Percentiles rank a stretch among this genome's conserved stretches.
phyloP scores from a whole-genome alignment of 1,140 invertebrate genomes.

The Vanessa atalanta region DNA sequence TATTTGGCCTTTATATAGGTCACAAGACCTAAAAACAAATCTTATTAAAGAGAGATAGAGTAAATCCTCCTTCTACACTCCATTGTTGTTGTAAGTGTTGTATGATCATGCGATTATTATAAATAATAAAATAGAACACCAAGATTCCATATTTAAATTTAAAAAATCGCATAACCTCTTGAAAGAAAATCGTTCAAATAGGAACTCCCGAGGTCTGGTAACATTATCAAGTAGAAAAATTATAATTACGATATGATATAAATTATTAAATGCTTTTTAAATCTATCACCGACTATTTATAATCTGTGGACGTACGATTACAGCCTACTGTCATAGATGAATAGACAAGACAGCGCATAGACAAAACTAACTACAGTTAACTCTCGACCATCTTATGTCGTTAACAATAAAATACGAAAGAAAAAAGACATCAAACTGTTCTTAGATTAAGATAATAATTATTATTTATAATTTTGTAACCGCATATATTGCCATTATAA shows the following conservation, averaged over 20 bases:
- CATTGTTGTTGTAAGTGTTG: too few relatives aligned
- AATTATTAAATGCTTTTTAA: constrained; percentile 46
- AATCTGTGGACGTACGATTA: constrained; percentile 47
- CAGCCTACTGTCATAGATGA: constrained; percentile 31
- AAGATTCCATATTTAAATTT: neutral
- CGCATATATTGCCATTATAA: too few relatives aligned
- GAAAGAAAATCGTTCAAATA: constrained; percentile 35
- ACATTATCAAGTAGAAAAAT: constrained; percentile 34
- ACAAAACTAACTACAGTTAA: neutral
- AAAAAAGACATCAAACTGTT: neutral
- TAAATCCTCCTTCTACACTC: too few relatives aligned
- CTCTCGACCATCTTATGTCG: neutral
- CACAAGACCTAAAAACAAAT: too few relatives aligned
- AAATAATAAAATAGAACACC: too few relatives aligned
- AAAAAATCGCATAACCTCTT: neutral
- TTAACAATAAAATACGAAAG: neutral
- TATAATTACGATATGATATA: constrained; percentile 33
- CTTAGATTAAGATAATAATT: neutral
- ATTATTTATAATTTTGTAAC: too few relatives aligned
- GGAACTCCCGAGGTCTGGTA: constrained; percentile 44
- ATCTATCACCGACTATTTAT: constrained; percentile 42
- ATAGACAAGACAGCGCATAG: constrained; percentile 5
- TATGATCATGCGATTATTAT: too few relatives aligned
- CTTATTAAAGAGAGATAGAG: too few relatives aligned
- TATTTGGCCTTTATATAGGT: too few relatives aligned